A percentile compares a stretch with the other conserved stretches of the same genome.
These are phyloP conservation scores for Hemiprocne comata DNA, from an alignment of 2,113 vertebrate species.

Conservation along the genomic window DNA sequence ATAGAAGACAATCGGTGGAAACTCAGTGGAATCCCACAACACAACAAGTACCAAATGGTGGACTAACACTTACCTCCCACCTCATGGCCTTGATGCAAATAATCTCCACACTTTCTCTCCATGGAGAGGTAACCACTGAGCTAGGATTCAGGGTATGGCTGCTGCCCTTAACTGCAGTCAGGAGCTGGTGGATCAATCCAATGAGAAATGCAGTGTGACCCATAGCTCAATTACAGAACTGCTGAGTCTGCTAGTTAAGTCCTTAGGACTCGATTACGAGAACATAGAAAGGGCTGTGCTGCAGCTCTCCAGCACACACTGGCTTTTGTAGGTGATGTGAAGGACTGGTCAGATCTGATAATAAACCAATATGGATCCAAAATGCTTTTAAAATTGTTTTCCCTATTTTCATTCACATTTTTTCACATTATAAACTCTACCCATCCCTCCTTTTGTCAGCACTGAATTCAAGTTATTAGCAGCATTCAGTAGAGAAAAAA, in stretches of 20 bases:
- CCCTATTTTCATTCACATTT: not conserved
- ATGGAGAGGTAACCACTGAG: not conserved
- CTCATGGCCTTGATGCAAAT: accelerated
- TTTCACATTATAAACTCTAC: not conserved
- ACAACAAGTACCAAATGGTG: not conserved
- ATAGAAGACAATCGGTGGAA: not conserved
- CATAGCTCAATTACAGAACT: not conserved
- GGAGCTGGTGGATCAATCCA: not conserved
- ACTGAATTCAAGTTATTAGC: not conserved
- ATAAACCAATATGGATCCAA: not conserved
- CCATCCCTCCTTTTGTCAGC: not conserved
- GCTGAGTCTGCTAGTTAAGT: accelerated
- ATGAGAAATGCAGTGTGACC: not conserved
- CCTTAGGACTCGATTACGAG: not conserved
- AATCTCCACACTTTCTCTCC: accelerated
- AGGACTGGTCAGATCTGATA: not conserved
- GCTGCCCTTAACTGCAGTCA: not conserved
- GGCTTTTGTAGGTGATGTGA: not conserved
- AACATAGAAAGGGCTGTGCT: not conserved
- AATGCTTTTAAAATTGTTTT: not conserved
- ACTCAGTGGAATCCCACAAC: not conserved
- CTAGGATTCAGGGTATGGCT: not conserved
- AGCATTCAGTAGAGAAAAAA: not conserved
- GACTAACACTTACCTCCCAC: not conserved
- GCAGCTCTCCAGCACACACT: not conserved